These are phyloP conservation scores for Andrena hattorfiana DNA, from an alignment of 2,888 invertebrate species.

Conservation along the genomic window DNA sequence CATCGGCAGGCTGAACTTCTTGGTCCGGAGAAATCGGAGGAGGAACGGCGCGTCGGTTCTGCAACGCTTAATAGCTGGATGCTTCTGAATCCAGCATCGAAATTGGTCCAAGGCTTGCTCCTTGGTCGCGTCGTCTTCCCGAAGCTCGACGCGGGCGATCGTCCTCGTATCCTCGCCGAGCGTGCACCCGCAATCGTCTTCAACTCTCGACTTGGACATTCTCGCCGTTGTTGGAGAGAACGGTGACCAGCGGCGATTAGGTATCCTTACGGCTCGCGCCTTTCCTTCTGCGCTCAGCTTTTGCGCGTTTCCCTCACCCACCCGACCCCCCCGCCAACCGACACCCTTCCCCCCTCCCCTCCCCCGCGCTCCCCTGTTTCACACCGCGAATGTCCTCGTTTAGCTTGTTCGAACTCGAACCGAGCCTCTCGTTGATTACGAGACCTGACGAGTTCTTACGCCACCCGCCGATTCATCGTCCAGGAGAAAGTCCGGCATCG, in stretches of 20 bases:
- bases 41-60: conserved; percentile 93
- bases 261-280: neutral
- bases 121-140: conserved; percentile 92
- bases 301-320: neutral
- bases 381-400: conserved; percentile 28
- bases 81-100: conserved; percentile 93
- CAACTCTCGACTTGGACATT: conserved; percentile 38
- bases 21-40: conserved; percentile 93
- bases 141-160: conserved; percentile 87
- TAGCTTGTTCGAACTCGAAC: conserved; percentile 30
- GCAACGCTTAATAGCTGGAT: conserved; percentile 93
- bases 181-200: conserved; percentile 73
- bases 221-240: neutral
- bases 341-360: neutral
- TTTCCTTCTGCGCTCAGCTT: neutral
- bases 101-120: conserved; percentile 92
- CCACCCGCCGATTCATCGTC: conserved; percentile 38
- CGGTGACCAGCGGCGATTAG: neutral
- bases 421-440: conserved; percentile 32
- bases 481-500: conserved; percentile 45
- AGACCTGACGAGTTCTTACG: conserved; percentile 57
- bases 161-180: conserved; percentile 72
- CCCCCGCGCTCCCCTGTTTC: neutral
- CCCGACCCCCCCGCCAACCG: conserved; percentile 4
- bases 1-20: conserved; percentile 94